Percentiles rank a stretch among this genome's conserved stretches.
Conservation (phyloP, 2,797 vertebrate genomes). For the Choloepus didactylus region DNA sequence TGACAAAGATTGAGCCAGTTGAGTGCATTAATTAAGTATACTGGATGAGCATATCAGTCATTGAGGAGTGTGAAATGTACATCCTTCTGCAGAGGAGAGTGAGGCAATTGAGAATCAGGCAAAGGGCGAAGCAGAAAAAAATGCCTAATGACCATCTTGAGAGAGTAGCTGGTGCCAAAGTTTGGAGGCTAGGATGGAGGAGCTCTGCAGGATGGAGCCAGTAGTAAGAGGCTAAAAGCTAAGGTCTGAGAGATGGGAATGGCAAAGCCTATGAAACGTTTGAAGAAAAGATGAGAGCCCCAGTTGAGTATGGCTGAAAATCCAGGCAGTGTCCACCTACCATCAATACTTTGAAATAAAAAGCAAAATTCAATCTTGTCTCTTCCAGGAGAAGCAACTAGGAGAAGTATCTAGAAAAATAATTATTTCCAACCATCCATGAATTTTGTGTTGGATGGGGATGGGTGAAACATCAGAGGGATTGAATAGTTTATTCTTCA, state of each 20-base stretch:
- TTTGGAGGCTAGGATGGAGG: not conserved
- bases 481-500: constrained; percentile 27
- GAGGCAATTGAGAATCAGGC: not conserved
- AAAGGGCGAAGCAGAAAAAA: not conserved
- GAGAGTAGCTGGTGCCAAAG: not conserved
- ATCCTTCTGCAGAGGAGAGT: not conserved
- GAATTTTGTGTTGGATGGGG: not conserved
- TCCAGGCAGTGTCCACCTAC: not conserved
- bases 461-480: not conserved
- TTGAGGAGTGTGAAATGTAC: not conserved
- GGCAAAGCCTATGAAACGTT: not conserved
- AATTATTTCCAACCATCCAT: not conserved
- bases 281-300: not conserved
- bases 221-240: not conserved
- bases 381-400: not conserved
- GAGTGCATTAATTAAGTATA: constrained; percentile 45
- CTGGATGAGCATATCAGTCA: not conserved
- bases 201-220: not conserved
- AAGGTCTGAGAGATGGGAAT: not conserved
- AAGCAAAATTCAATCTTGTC: not conserved
- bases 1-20: constrained; percentile 42
- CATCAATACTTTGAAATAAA: not conserved
- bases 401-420: not conserved
- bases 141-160: not conserved
- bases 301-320: not conserved